Percentiles rank a stretch among this genome's conserved stretches.
phyloP scores from a whole-genome alignment of 2,797 vertebrate species.

The Chaetophractus vellerosus region DNA sequence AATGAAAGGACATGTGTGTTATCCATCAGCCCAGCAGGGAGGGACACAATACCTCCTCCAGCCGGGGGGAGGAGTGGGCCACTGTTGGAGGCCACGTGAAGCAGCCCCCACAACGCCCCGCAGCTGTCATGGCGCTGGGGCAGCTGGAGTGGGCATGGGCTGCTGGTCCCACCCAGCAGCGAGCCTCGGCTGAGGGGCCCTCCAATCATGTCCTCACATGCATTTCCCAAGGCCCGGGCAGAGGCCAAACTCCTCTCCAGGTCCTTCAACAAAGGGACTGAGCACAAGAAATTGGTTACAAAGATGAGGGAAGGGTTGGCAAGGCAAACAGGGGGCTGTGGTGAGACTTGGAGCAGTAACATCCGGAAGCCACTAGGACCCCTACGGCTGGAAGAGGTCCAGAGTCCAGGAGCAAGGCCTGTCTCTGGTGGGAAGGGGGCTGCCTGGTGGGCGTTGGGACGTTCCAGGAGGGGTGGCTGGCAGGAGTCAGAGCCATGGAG shows the following conservation, averaged over 20 bases:
- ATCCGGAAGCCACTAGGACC: background rate
- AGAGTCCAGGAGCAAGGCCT: no score
- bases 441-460: background rate
- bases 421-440: no score
- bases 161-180: background rate
- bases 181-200: no score
- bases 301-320: background rate
- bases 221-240: background rate
- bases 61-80: background rate
- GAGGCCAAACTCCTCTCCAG: background rate
- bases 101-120: background rate
- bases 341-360: background rate
- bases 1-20: background rate
- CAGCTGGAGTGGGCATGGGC: background rate
- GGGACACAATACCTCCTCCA: background rate
- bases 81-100: background rate
- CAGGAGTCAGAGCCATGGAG: background rate
- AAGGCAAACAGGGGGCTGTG: background rate
- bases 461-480: background rate
- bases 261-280: background rate
- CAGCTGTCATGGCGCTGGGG: background rate
- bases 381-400: no score
- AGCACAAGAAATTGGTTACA: background rate
- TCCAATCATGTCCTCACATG: background rate
- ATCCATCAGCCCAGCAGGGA: background rate